phyloP scores from a whole-genome alignment of 2,113 vertebrate species.

The Labeo catla region DNA sequence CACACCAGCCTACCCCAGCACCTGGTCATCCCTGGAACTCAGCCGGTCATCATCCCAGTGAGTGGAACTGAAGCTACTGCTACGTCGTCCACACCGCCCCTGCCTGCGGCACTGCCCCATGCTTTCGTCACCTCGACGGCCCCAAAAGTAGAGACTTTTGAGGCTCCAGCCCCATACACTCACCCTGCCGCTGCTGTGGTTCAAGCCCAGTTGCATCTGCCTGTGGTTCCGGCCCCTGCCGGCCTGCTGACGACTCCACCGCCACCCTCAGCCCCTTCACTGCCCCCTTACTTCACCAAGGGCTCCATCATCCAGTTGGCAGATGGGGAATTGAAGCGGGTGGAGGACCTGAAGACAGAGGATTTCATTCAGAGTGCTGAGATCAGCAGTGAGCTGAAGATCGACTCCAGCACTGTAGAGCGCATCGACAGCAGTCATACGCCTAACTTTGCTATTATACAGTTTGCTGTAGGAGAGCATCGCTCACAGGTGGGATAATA shows the following conservation, averaged over 20 bases:
- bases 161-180: slow-evolving; percentile 72
- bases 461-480: slow-evolving; percentile 95
- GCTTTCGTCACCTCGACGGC: slow-evolving; percentile 84
- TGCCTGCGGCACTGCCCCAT: slow-evolving; percentile 88
- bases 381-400: slow-evolving; percentile 96
- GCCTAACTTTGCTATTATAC: slow-evolving; percentile 89
- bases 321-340: slow-evolving; percentile 94
- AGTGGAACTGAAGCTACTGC: slow-evolving; percentile 79
- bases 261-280: slow-evolving; percentile 73
- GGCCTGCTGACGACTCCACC: slow-evolving; percentile 61
- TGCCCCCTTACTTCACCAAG: slow-evolving; percentile 96
- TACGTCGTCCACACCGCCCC: slow-evolving; percentile 82
- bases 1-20: slow-evolving; percentile 88
- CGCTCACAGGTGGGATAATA: slow-evolving; percentile 88
- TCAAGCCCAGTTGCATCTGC: slow-evolving; percentile 94
- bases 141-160: slow-evolving; percentile 85
- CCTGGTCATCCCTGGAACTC: slow-evolving; percentile 91
- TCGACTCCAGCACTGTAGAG: slow-evolving; percentile 98
- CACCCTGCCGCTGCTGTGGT: slow-evolving; percentile 79
- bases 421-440: slow-evolving; percentile 90
- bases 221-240: slow-evolving; percentile 79
- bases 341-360: slow-evolving; percentile 97
- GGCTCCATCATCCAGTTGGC: slow-evolving; percentile 98
- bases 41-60: slow-evolving; percentile 92
- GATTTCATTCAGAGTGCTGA: slow-evolving; percentile 99